Evolutionary conservation across 1,140 invertebrate genomes (phyloP).

Genomic region (Sycobia sp.): DNA sequence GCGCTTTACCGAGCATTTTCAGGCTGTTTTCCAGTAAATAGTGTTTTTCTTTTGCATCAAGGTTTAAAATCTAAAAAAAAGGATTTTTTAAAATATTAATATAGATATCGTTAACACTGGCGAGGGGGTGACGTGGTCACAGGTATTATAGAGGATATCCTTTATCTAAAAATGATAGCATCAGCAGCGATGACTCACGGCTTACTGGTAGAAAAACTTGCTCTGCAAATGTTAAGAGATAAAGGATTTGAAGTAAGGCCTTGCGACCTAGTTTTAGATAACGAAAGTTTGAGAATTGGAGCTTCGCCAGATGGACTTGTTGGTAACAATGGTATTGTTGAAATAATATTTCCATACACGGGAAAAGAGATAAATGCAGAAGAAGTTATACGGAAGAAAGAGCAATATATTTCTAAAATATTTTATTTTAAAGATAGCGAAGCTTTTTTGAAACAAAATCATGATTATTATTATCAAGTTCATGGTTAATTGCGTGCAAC

Average conservation of each 20-base stretch:
- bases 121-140: too few relatives aligned
- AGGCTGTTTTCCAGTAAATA: too few relatives aligned
- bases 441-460: constrained; percentile 44
- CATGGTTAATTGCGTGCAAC: not conserved
- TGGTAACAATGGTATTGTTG: constrained; percentile 6
- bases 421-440: constrained; percentile 30
- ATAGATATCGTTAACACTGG: too few relatives aligned
- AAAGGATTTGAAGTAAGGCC: constrained; percentile 37
- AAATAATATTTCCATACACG: too few relatives aligned
- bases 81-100: too few relatives aligned
- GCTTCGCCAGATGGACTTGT: constrained; percentile 52
- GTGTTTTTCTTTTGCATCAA: too few relatives aligned
- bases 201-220: constrained; percentile 44
- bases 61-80: too few relatives aligned
- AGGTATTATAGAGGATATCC: too few relatives aligned
- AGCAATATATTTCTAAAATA: constrained; percentile 11
- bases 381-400: constrained; percentile 31
- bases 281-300: constrained; percentile 44
- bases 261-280: constrained; percentile 52
- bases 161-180: too few relatives aligned
- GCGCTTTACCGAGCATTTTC: too few relatives aligned
- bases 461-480: constrained; percentile 6
- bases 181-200: constrained; percentile 43
- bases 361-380: constrained; percentile 10
- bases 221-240: constrained; percentile 40